Base-by-base conservation (phyloP, 2,888 invertebrate species). In the Choreutis nemorana region DNA sequence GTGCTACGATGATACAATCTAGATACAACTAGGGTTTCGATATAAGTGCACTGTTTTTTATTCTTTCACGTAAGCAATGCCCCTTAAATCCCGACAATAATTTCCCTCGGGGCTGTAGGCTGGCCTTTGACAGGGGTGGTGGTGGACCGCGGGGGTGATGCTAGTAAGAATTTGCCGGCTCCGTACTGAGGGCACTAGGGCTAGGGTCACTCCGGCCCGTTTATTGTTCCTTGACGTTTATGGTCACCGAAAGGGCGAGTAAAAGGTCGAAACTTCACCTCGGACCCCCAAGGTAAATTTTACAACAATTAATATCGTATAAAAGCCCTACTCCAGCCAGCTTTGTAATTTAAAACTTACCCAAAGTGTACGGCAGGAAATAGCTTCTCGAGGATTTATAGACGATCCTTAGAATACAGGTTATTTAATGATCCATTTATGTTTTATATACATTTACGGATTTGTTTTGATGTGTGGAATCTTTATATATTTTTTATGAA, bases 31-130 rank as follows among this genome's bases (percentile, higher is more conserved):
- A 34, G 55, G 55, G 46, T 64, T 63, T 55, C 59, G 66, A 66
- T 66, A 65, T 57, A 64, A 61, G 56, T 63, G 62, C 55, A 57
- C 58, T 65, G 70, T 73, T 47, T 47, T 75, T 75, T 73, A 56
- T 71, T 61, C 56, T 57, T 73, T 53, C 47, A 50, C 64, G 64
- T 63, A 66, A 71, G 71, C 65, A 64, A 57, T 72, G 73, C 77
- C 79, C 79, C 79, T 78, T 78, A 79, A 80, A 80, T 73, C 78
- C 78, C 68, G 70, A 72, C 77, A 71, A 78, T 79, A 75, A 79
- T 79, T 80, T 80, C 79, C 80, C 80, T 40, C 29, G 79, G 63
- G 79, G 60, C 51, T 50, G 44, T 47, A 53, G 60, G 44, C 55
- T 72, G 67, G 67, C 70, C 70, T 72, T 73, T 73, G 72, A 67